Base-by-base conservation (phyloP, 1,140 invertebrate species). In the Anthonomus grandis region DNA sequence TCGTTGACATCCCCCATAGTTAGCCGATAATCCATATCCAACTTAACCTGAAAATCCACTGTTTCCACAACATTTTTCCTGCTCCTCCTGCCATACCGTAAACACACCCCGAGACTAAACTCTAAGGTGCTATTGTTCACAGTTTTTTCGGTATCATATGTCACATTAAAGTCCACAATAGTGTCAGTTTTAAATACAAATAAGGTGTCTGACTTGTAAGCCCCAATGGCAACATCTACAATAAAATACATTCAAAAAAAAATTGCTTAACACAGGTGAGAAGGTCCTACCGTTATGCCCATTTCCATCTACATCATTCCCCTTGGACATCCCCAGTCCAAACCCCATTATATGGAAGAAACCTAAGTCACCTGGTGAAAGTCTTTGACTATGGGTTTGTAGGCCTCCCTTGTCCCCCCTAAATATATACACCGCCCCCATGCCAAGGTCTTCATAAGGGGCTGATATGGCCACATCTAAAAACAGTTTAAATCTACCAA, bases 381-480 rank as follows among this genome's bases (percentile, higher is more conserved):
- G 68, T 68, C 50, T 69, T 64, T 42, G 66, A 48, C 70, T 55
- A 60, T 62, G 59, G n/a, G n/a, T n/a, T 59, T 54, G 70, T 63
- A 84, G 47, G 9, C 86, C 86, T 9, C 78, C 69, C 17, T 69
- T 69, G 23, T 78, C 68, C 1, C 85, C 84, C 60, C 78, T 76
- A 57, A 83, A 87, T 52, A 88, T 79, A 52, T 86, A 86, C 5
- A 88, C 79, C 0, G 79, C 79, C 4, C 85, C 86, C 31, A 24
- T 62, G 2, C 79, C 80, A 37, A 80, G 71, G 27, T 81, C 72
- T 59, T 85, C 84, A 69, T 83, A 87, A 0, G 86, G 86, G 6
- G 85, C 83, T 19, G 83, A 81, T 15, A 87, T 78, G 8, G 83
- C 85, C 27, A 87, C 68, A 66, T 87, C n/a, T n/a, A n/a, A n/a